A percentile compares a stretch with the other conserved stretches of the same genome.
Conservation (phyloP, 2,888 invertebrate genomes). For the Endomychus coccineus region DNA sequence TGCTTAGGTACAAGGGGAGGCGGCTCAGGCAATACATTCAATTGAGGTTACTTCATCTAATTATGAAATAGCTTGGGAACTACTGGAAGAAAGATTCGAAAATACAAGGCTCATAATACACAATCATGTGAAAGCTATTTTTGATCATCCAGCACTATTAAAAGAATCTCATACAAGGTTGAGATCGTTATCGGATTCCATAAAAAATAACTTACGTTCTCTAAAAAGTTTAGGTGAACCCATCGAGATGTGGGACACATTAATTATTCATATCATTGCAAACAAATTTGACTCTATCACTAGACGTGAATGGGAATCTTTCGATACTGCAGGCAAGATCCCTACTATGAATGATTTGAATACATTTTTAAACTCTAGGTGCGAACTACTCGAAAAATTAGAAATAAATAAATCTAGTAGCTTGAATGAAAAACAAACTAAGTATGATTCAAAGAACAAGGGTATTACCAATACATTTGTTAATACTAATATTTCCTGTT, state of each 20-base stretch:
- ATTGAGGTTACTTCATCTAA: constrained; percentile 11
- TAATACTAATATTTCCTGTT: no score
- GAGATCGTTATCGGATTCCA: constrained; percentile 18
- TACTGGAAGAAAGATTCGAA: constrained; percentile 20
- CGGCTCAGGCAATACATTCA: constrained; percentile 11
- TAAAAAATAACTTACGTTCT: constrained; percentile 23
- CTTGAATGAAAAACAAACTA: no score
- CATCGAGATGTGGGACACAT: constrained; percentile 24
- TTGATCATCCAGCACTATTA: constrained; percentile 15
- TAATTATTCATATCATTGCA: constrained; percentile 14
- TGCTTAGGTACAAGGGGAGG: constrained; percentile 10
- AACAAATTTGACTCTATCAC: constrained; percentile 18
- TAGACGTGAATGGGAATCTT: constrained; percentile 21
- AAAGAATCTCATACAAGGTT: constrained; percentile 17
- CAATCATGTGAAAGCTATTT: constrained; percentile 22
- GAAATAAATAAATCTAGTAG: no score
- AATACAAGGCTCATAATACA: constrained; percentile 22
- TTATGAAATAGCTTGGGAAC: constrained; percentile 15
- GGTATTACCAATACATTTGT: no score
- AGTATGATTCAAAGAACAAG: no score
- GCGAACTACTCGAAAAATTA: no score
- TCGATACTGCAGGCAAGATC: not conserved
- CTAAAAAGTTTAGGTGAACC: constrained; percentile 21
- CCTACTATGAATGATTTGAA: constrained; percentile 5
- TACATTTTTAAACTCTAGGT: not conserved